These are phyloP conservation scores for Drosophila willistoni DNA, from an alignment of 1,140 invertebrate genomes.

Conservation along the genomic window DNA sequence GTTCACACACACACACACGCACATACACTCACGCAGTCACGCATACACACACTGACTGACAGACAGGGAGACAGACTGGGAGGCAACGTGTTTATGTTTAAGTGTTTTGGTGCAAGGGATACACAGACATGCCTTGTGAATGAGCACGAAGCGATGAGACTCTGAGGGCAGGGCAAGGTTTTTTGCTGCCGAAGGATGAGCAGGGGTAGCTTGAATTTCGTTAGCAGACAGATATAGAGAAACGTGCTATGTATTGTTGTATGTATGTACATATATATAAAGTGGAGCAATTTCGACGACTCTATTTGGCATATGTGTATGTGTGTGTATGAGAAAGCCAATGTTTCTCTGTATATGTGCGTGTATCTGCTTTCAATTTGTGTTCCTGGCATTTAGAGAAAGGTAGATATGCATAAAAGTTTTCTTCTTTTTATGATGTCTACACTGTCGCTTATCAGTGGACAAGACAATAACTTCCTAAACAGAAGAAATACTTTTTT, in stretches of 20 bases:
- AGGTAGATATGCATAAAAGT: conserved; percentile 44
- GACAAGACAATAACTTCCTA: conserved; percentile 29
- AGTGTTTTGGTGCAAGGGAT: conserved; percentile 68
- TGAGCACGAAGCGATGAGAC: conserved; percentile 54
- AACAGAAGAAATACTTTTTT: conserved; percentile 2
- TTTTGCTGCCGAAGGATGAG: not conserved
- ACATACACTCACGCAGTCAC: conserved; percentile 21
- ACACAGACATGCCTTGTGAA: conserved; percentile 47
- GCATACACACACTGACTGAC: conserved; percentile 41
- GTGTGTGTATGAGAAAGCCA: conserved; percentile 22
- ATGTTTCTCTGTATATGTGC: conserved; percentile 24
- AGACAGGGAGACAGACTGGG: conserved; percentile 29
- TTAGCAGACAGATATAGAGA: conserved; percentile 45
- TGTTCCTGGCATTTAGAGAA: conserved; percentile 59
- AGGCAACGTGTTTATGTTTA: conserved; percentile 79
- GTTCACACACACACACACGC: conserved; percentile 43
- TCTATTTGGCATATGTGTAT: conserved; percentile 51
- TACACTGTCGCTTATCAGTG: conserved; percentile 62
- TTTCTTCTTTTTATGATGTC: conserved; percentile 71
- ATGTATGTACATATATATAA: conserved; percentile 38
- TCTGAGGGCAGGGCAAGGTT: conserved; percentile 1
- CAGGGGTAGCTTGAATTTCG: conserved; percentile 4
- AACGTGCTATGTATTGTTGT: conserved; percentile 24
- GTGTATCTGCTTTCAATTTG: conserved; percentile 34
- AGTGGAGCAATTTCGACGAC: conserved; percentile 75